Evolutionary conservation across 2,888 invertebrate genomes (phyloP).

Genomic region (Dolichopus griseipennis): DNA sequence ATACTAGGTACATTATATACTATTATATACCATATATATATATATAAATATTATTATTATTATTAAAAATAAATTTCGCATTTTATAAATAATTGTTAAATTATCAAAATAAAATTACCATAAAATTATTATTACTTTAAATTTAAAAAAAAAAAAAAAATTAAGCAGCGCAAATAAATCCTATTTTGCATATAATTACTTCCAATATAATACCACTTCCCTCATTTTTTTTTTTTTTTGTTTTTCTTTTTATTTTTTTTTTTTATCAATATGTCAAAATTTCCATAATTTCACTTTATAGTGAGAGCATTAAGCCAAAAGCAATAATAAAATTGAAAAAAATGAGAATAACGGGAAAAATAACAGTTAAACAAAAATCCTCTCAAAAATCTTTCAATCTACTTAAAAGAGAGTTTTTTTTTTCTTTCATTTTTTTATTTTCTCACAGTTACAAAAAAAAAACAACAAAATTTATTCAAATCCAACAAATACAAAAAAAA

Average conservation of each 20-base stretch:
- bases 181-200: conserved; percentile 4
- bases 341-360: neutral
- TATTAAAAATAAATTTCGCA: neutral
- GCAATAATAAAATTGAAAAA: too few species aligned
- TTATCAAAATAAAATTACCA: conserved; percentile 6
- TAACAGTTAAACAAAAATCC: neutral
- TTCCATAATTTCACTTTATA: neutral
- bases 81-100: neutral
- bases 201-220: neutral
- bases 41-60: too few species aligned
- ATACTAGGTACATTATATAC: too few species aligned
- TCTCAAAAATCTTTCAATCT: neutral
- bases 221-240: too few species aligned
- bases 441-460: too few species aligned
- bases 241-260: too few species aligned
- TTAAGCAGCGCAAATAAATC: neutral
- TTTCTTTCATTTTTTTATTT: neutral
- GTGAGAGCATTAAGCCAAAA: too few species aligned
- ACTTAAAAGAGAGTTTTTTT: neutral
- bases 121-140: conserved; percentile 1
- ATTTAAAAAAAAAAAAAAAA: neutral
- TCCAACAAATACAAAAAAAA: too few species aligned
- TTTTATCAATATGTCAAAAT: neutral
- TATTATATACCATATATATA: too few species aligned
- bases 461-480: too few species aligned